Conservation (phyloP, 2,888 invertebrate genomes). For the Zeuzera pyrina region DNA sequence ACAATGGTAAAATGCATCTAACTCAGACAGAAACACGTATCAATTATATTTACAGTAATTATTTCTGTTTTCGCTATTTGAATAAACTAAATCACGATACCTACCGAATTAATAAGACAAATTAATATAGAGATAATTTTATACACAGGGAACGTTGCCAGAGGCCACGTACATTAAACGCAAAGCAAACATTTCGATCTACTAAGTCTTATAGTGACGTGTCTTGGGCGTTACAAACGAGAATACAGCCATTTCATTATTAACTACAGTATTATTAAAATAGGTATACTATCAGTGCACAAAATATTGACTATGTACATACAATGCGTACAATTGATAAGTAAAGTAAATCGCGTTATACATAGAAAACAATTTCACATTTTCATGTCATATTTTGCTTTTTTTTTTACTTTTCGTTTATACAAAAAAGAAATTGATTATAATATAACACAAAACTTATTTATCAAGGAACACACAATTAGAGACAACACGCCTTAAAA, state of each 20-base stretch:
- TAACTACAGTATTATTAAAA: slow-evolving; percentile 49
- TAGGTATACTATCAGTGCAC: slow-evolving; percentile 65
- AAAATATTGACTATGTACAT: slow-evolving; percentile 61
- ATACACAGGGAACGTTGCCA: slow-evolving; percentile 33
- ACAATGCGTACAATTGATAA: slow-evolving; percentile 20
- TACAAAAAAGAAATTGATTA: too few relatives aligned
- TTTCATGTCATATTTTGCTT: slow-evolving; percentile 27
- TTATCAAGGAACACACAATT: slow-evolving; percentile 43
- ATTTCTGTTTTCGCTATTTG: slow-evolving; percentile 19
- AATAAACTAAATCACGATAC: slow-evolving; percentile 39
- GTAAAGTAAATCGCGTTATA: too few relatives aligned
- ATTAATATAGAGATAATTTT: slow-evolving; percentile 41
- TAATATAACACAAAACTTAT: slow-evolving; percentile 34
- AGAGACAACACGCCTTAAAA: slow-evolving; percentile 19
- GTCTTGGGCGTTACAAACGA: slow-evolving; percentile 41
- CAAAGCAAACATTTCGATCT: slow-evolving; percentile 9
- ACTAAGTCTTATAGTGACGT: slow-evolving; percentile 39
- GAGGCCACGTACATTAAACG: slow-evolving; percentile 13
- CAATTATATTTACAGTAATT: slow-evolving; percentile 55
- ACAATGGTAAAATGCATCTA: slow-evolving; percentile 70
- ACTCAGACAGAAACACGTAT: slow-evolving; percentile 50
- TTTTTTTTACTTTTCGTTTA: slow-evolving; percentile 41
- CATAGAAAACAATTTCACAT: slow-evolving; percentile 30
- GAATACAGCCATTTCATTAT: slow-evolving; percentile 58
- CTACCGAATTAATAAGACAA: slow-evolving; percentile 14